Evolutionary conservation across 2,797 vertebrate species (phyloP), one percentile per base, ranked within the genome.

Genomic region (Babyrousa celebensis): DNA sequence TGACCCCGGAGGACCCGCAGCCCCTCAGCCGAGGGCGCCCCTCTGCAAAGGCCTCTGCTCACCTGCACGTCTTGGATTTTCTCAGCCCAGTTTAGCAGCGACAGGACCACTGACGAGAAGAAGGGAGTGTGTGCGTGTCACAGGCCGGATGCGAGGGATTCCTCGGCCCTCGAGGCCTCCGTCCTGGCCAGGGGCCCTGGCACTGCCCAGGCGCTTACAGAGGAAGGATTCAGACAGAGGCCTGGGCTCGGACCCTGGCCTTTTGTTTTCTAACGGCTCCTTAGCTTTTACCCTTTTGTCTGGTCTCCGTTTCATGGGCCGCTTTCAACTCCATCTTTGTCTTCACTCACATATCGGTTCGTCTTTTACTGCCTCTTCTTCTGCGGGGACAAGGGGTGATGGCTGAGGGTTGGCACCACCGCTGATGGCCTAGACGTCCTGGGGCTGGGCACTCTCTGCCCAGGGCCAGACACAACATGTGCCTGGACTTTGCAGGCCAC

Each of bases 191-290:
- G 21, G 7, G 84, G 77, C 36, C 12, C 87, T 0, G 0, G 21
- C 48, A 25, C 74, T 78, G 72, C 79, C 36, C 68, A 72, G 62
- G 32, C 63, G 94, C 63, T 62, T 94, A 86, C 75, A 94, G 93
- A 96, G 87, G 56, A 79, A 15, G 29, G 20, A 54, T 72, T 62
- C 89, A 79, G 52, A 88, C 63, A 48, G 54, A 74, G 95, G 87
- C 87, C 92, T 97, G 96, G 87, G 25, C 58, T 83, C 62, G 43
- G 74, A 82, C 95, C 87, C 96, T 95, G 91, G 65, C 3, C 48
- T 83, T 14, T 72, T 92, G 12, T 75, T 94, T 82, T 70, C 80
- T 75, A 94, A 56, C 54, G 6, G 17, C 27, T 15, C 18, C 48
- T 92, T 88, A 62, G 68, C 14, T 89, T 92, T 96, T 78, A 67